These are phyloP conservation scores for Drosophila anomelani DNA, from an alignment of 2,888 invertebrate genomes.

Conservation along the genomic window DNA sequence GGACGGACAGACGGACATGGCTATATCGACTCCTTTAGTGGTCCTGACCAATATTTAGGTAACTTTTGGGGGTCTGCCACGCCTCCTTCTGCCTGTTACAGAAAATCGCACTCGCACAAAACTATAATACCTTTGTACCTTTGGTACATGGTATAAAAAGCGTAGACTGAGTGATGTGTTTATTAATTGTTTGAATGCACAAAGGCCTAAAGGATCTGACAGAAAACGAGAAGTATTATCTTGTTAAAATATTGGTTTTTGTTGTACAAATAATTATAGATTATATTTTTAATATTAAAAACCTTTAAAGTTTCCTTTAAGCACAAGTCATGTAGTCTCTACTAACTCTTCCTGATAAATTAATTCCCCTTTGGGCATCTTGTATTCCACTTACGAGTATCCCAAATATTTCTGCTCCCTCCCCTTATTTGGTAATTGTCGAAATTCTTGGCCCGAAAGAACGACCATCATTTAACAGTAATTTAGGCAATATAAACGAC, in stretches of 20 bases:
- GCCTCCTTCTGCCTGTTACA: too few species aligned
- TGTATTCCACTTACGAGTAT: slow-evolving; percentile 12
- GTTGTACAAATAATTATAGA: background rate
- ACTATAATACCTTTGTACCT: too few species aligned
- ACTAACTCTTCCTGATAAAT: background rate
- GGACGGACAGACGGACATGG: too few species aligned
- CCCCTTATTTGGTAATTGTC: slow-evolving; percentile 12
- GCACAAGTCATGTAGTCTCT: background rate
- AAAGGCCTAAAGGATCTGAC: background rate
- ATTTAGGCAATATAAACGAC: slow-evolving; percentile 30
- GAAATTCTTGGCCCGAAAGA: slow-evolving; percentile 36
- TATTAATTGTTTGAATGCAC: background rate
- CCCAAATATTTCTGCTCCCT: slow-evolving; percentile 5
- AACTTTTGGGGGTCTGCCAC: too few species aligned
- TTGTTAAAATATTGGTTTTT: background rate
- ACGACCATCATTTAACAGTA: slow-evolving; percentile 35
- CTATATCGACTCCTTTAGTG: too few species aligned
- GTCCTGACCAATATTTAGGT: too few species aligned
- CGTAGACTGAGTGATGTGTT: slow-evolving; percentile 18
- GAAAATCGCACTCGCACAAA: too few species aligned
- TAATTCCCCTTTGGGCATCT: slow-evolving; percentile 2
- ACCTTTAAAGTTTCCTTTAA: too few species aligned
- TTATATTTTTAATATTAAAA: background rate
- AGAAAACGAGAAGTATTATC: background rate
- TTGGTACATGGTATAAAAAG: too few species aligned